phyloP scores from a whole-genome alignment of 1,140 invertebrate species.

The Hyles euphorbiae region DNA sequence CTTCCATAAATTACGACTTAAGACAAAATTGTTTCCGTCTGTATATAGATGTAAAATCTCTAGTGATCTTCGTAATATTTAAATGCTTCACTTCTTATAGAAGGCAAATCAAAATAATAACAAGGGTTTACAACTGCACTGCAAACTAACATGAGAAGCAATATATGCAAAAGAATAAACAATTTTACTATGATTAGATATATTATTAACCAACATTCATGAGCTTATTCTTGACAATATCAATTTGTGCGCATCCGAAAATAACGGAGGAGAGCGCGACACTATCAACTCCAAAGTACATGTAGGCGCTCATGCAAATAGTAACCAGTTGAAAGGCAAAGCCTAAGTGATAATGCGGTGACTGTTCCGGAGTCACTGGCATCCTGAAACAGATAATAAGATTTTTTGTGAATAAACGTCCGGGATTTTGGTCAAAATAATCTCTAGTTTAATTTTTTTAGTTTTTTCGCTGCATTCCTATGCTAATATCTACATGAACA shows the following conservation, averaged over 20 bases:
- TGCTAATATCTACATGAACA: not conserved
- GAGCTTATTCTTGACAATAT: constrained; percentile 60
- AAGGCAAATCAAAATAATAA: too few relatives aligned
- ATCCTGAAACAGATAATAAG: constrained; percentile 39
- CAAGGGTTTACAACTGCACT: too few relatives aligned
- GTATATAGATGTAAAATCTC: too few relatives aligned
- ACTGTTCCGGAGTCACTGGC: constrained; percentile 44
- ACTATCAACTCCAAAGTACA: constrained; percentile 66
- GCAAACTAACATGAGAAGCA: too few relatives aligned
- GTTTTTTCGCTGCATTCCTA: not conserved
- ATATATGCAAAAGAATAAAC: too few relatives aligned
- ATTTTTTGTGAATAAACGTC: not conserved
- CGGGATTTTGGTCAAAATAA: not conserved
- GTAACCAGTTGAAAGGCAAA: constrained; percentile 52
- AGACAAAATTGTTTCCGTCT: too few relatives aligned
- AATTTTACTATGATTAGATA: not conserved
- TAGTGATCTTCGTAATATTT: too few relatives aligned
- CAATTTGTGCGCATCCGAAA: constrained; percentile 55
- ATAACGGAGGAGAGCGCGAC: constrained; percentile 53
- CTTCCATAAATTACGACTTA: too few relatives aligned
- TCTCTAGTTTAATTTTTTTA: not conserved
- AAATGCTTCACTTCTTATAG: too few relatives aligned
- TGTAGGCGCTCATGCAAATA: constrained; percentile 57
- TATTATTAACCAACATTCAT: constrained; percentile 33
- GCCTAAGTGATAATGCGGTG: constrained; percentile 51